Base-by-base conservation (phyloP, 1,140 invertebrate genomes). In the Cotesia chilonis region DNA sequence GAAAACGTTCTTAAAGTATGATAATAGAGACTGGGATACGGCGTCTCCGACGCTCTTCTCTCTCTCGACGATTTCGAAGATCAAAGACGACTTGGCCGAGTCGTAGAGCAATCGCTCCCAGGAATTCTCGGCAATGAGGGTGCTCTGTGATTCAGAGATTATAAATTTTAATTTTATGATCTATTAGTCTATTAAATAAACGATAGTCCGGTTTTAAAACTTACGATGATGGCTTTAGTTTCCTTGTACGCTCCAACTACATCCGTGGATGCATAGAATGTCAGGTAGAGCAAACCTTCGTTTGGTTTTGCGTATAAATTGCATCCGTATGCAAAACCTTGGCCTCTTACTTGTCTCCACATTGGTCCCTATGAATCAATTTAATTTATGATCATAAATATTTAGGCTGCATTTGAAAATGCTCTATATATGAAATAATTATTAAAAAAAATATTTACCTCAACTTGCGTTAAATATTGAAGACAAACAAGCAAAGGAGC, bases 401-500 rank as follows among this genome's bases (percentile, higher is more conserved):
- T 38, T 47, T 54, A 54, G 14, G 14, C 14, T 14, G 14, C 14
- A 14, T 14, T 14, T 0, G 14, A 14, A 14, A 14, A 14, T 14
- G 1, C n/a, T 17, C 17, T 17, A 17, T 1, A 17, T 17, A 10
- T 59, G 57, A 20, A 20, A 59, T 9, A 70, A 35, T 5, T 47
- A 35, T 52, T 52, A 59, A 60, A 47, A 69, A 67, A 68, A 7
- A 36, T 55, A 55, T 74, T 75, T 83, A 94, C 92, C 88, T 97
- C 95, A 0, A 93, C 87, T 87, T 97, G 95, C 10, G 90, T 93
- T 55, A 97, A 90, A 86, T 97, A 97, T 82, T 96, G 93, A 59
- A 96, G 87, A 70, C 93, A 92, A 35, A 96, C 91, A 66, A 92
- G 84, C 12, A 97, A 85, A 52, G 93, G 89, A 3, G 95, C 91